Base-by-base conservation (phyloP, 1,140 invertebrate genomes). In the Polyergus mexicanus region DNA sequence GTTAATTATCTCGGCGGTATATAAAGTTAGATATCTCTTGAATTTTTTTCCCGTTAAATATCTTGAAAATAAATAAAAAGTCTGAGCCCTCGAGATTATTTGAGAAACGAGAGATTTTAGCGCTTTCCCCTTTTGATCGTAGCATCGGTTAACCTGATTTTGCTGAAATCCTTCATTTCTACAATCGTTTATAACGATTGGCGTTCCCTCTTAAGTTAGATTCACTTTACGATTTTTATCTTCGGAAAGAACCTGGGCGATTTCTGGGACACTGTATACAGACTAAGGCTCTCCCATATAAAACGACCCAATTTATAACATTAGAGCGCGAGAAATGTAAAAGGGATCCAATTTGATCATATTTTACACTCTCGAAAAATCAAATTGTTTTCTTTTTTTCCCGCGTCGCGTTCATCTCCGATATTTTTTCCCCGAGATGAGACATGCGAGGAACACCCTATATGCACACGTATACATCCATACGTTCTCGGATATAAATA, bases 261-360 rank as follows among this genome's bases (percentile, higher is more conserved):
- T 25, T 68, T 80, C n/a, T 38, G 5, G 10, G 41, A 69, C 76
- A 69, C 76, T 65, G 63, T 78, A 54, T 32, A 56, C 35, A 56
- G 32, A 56, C 35, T 3, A 47, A 22, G 32, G 25, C n/a, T 80
- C n/a, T 56, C 11, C 68, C 22, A 10, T 22, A n/a, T 58, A 58
- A 41, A 80, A 69, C 28, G 77, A 71, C 47, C 44, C 69, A 69
- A 80, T 80, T 74, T 74, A 54, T 72, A 69, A 74, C 25, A 25
- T 38, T 60, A 60, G 38, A 77, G 2, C 13, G 5, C 13, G 78
- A 74, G 38, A 62, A 41, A 38, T 35, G 38, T 11, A 32, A 60
- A 60, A 54, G n/a, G 44, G 35, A 51, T 51, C 58, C 44, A 74
- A 83, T 83, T 71, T 58, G 66, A 74, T 44, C 51, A 35, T 72